Percentiles rank a stretch among this genome's conserved stretches.
Conservation (phyloP, 1,140 invertebrate species). For the Lethocerus indicus region DNA sequence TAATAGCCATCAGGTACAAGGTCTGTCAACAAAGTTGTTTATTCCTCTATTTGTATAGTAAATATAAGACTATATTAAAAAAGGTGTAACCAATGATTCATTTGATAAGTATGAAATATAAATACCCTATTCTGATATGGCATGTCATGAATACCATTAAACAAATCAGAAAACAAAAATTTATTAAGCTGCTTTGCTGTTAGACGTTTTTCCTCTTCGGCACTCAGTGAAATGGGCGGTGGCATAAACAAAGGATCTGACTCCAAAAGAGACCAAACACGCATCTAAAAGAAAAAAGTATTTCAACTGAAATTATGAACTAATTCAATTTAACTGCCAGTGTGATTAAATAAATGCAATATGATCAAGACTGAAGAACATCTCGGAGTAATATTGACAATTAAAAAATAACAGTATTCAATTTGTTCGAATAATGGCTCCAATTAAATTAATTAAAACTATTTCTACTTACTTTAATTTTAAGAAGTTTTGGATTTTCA, state of each 20-base stretch:
- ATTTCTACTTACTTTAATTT: not conserved
- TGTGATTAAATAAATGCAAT: no score
- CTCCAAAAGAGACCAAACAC: slow-evolving; percentile 61
- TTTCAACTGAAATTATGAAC: no score
- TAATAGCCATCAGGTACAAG: slow-evolving; percentile 47
- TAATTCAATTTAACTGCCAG: no score
- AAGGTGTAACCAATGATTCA: not conserved
- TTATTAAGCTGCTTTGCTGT: slow-evolving; percentile 37
- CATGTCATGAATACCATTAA: slow-evolving; percentile 34
- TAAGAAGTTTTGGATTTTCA: not conserved
- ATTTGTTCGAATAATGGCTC: not conserved
- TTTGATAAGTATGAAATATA: slow-evolving; percentile 12
- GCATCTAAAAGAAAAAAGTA: slow-evolving; percentile 40
- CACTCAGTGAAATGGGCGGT: slow-evolving; percentile 26
- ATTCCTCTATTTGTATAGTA: no score
- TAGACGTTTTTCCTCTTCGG: slow-evolving; percentile 50
- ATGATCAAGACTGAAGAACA: no score
- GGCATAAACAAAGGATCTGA: slow-evolving; percentile 56
- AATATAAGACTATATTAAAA: not conserved
- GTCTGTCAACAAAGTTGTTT: no score
- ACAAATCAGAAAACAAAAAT: slow-evolving; percentile 31
- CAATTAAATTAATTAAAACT: not conserved
- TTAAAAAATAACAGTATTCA: no score
- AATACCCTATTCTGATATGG: slow-evolving; percentile 43
- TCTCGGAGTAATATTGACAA: no score